Evolutionary conservation across 1,140 invertebrate genomes (phyloP).

Genomic region (Drosophila oshimai): DNA sequence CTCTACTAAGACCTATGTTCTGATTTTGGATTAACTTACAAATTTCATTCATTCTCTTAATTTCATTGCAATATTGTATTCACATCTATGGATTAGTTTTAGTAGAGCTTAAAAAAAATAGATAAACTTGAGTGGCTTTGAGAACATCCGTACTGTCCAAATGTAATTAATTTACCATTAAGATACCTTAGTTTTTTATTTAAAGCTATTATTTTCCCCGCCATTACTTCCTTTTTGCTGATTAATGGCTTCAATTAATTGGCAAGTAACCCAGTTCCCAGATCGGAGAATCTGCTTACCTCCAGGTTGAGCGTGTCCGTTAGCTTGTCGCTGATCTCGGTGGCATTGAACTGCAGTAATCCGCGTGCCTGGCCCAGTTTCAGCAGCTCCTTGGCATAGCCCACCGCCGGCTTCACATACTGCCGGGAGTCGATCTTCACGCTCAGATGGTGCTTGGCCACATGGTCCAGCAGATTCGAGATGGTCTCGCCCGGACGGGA

Average conservation of each 20-base stretch:
- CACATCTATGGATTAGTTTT: too few relatives aligned
- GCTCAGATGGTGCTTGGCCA: slow-evolving; percentile 87
- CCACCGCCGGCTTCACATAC: slow-evolving; percentile 89
- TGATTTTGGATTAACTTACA: too few relatives aligned
- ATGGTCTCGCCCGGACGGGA: slow-evolving; percentile 87
- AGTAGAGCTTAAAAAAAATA: too few relatives aligned
- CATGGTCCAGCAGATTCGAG: slow-evolving; percentile 86
- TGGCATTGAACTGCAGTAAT: slow-evolving; percentile 84
- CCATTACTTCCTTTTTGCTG: background rate
- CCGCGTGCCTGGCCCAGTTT: slow-evolving; percentile 87
- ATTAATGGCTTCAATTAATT: slow-evolving; percentile 28
- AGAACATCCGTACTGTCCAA: too few relatives aligned
- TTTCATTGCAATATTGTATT: too few relatives aligned
- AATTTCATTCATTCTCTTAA: too few relatives aligned
- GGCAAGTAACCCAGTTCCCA: slow-evolving; percentile 31
- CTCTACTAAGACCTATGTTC: too few relatives aligned
- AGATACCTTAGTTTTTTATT: too few relatives aligned
- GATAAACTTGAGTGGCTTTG: too few relatives aligned
- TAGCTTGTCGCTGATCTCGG: slow-evolving; percentile 88
- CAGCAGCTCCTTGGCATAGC: slow-evolving; percentile 88
- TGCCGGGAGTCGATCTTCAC: slow-evolving; percentile 88
- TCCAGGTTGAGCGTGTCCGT: slow-evolving; percentile 91
- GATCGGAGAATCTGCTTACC: slow-evolving; percentile 48
- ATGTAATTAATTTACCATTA: background rate
- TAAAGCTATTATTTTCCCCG: background rate